Base-by-base conservation (phyloP, 2,797 vertebrate genomes). In the Tragelaphus oryx region DNA sequence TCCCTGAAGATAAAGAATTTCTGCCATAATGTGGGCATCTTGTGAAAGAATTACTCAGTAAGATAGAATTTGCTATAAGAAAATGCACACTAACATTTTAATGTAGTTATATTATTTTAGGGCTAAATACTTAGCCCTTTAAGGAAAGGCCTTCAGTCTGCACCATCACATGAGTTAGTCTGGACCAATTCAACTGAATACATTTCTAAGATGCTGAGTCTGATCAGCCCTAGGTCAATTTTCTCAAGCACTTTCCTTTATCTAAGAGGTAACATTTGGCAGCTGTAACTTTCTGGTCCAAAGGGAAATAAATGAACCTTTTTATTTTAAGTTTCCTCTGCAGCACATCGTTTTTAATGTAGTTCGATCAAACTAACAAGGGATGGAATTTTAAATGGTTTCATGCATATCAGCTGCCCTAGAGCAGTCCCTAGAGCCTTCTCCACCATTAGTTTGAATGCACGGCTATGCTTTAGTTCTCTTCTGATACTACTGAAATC, bases 231-330 rank as follows among this genome's bases (percentile, higher is more conserved):
- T 37, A 57, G 41, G 92, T 92, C 68, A 87, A 68, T 85, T 96
- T 96, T 94, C 55, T 87, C 84, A 80, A 85, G 87, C 86, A 92
- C 46, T 89, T 93, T 91, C 50, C 62, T 94, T 91, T 65, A 55
- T 44, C 59, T 60, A 84, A 94, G 60, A 92, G 28, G 17, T 89
- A 75, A 96, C 87, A 97, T 65, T 41, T 24, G 48, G 62, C 44
- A 87, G 93, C 78, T 93, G n/a, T 82, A 94, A 90, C 83, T 96
- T 94, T 95, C 83, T 95, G 87, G 60, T 93, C 89, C 74, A 97
- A 89, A 94, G 96, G 62, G 89, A 95, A 83, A 95, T 80, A 97
- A 97, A 96, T 95, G 93, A 75, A 93, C 71, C 84, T 94, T 97
- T 96, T 95, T 50, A 95, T 82, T 89, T 95, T 82, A 93, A 95